These are phyloP conservation scores for Pheosia tremula DNA, from an alignment of 2,888 invertebrate genomes.

Conservation along the genomic window DNA sequence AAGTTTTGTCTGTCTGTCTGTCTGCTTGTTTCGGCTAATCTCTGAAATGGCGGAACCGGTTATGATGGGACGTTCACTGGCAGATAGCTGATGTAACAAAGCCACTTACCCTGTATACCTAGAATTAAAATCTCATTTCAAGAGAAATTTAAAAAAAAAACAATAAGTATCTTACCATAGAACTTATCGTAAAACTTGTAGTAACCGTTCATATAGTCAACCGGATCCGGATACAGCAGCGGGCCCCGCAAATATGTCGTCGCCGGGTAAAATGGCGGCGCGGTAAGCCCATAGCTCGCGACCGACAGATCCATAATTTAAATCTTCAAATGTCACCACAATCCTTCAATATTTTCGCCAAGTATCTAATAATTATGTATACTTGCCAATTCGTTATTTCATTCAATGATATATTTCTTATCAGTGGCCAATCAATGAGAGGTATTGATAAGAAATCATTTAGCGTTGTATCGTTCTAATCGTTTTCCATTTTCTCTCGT, in stretches of 20 bases:
- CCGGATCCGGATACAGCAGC: constrained; percentile 60
- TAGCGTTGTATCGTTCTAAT: constrained; percentile 1
- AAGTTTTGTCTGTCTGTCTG: too few relatives aligned
- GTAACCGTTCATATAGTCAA: constrained; percentile 62
- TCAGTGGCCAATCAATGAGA: constrained; percentile 3
- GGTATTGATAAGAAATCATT: constrained; percentile 6
- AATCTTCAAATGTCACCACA: constrained; percentile 48
- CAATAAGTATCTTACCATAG: constrained; percentile 62
- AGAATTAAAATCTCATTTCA: too few relatives aligned
- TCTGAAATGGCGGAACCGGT: too few relatives aligned
- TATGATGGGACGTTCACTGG: too few relatives aligned
- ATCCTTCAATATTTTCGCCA: constrained; percentile 35
- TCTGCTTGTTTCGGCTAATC: too few relatives aligned
- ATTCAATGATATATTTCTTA: constrained; percentile 9
- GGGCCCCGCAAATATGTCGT: constrained; percentile 60
- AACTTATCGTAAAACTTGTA: constrained; percentile 62
- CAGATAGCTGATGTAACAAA: too few relatives aligned
- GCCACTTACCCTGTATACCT: too few relatives aligned
- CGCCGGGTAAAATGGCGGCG: constrained; percentile 56
- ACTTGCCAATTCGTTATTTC: background rate
- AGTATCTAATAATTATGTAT: constrained; percentile 16
- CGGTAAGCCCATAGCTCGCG: constrained; percentile 48
- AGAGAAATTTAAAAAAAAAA: background rate
- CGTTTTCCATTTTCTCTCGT: constrained; percentile 2
- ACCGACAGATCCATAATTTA: constrained; percentile 63